phyloP scores from a whole-genome alignment of 2,888 invertebrate species.

The Rotaria sp. region DNA sequence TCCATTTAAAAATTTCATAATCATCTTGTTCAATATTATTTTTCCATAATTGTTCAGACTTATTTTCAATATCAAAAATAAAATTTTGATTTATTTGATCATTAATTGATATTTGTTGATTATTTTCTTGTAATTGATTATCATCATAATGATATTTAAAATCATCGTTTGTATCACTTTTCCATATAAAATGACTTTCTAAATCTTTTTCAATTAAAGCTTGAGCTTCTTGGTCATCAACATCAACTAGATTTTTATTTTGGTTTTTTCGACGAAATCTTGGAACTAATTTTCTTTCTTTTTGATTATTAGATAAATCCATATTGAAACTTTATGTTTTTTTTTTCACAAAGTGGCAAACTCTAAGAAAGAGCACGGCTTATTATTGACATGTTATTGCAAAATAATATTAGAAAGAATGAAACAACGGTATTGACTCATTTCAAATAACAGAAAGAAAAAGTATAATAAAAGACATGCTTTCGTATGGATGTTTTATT shows the following conservation, averaged over 20 bases:
- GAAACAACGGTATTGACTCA: no score
- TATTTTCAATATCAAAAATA: not conserved
- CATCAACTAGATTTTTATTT: not conserved
- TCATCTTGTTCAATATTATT: not conserved
- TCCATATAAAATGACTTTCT: not conserved
- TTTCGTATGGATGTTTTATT: no score
- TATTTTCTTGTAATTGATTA: not conserved
- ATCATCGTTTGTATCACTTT: not conserved
- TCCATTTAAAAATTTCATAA: not conserved
- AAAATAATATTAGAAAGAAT: no score
- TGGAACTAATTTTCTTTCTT: not conserved
- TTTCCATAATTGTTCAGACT: not conserved
- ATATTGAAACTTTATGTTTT: no score
- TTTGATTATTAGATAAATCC: not conserved
- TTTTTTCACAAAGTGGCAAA: no score
- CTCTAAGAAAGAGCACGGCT: no score
- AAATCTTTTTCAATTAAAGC: not conserved
- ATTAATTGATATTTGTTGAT: not conserved
- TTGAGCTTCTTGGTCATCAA: not conserved
- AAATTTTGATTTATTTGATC: not conserved
- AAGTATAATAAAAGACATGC: no score
- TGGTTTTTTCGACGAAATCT: not conserved
- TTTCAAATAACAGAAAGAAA: no score
- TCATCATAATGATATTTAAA: not conserved
- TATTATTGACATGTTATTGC: no score